A percentile compares a stretch with the other conserved stretches of the same genome.
These are phyloP conservation scores for Tiliacea citrago DNA, from an alignment of 2,888 invertebrate species.

Conservation along the genomic window DNA sequence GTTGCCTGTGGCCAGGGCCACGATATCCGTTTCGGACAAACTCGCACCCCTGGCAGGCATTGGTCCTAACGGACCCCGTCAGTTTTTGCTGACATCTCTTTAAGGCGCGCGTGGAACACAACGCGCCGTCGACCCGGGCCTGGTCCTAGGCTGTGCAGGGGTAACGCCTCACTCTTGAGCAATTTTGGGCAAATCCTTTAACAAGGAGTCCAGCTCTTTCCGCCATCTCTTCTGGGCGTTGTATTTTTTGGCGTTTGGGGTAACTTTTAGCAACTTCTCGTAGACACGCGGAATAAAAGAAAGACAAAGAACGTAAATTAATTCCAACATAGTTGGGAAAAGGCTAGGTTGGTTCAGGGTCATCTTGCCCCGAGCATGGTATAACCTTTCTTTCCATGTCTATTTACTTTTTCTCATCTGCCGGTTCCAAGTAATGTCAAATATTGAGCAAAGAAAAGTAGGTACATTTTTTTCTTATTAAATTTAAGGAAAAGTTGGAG, in stretches of 20 bases:
- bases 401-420: conserved; percentile 21
- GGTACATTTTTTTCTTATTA: background rate
- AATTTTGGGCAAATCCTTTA: background rate
- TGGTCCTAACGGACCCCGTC: too few relatives aligned
- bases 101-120: too few relatives aligned
- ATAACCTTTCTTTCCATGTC: conserved; percentile 12
- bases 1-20: too few relatives aligned
- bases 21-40: too few relatives aligned
- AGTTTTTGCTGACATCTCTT: too few relatives aligned
- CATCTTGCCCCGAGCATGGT: background rate
- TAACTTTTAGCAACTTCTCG: background rate
- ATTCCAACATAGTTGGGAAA: background rate
- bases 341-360: background rate
- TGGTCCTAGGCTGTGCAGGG: too few relatives aligned
- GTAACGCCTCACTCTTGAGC: background rate
- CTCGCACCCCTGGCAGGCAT: too few relatives aligned
- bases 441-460: conserved; percentile 14
- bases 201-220: background rate
- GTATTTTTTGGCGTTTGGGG: background rate
- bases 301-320: background rate
- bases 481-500: conserved; percentile 1
- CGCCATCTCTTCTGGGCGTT: background rate
- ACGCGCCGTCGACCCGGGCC: too few relatives aligned
- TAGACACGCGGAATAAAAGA: background rate
- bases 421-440: conserved; percentile 18